phyloP scores from a whole-genome alignment of 1,140 invertebrate genomes.

The Vanessa tameamea region DNA sequence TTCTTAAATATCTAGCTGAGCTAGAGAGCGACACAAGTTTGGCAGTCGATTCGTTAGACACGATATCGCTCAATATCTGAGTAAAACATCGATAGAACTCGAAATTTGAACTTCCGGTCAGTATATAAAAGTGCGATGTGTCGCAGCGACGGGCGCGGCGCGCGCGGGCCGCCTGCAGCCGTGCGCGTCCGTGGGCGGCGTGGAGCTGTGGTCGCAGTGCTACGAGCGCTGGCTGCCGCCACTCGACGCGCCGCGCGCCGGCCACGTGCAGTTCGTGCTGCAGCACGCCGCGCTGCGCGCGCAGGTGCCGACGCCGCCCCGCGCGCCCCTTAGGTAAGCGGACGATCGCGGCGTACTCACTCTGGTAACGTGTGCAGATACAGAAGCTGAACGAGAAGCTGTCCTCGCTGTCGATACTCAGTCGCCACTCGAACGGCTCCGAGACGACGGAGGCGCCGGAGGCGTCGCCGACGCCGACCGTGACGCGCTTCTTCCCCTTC shows the following conservation, averaged over 20 bases:
- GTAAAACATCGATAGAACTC: too few relatives aligned
- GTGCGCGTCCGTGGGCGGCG: constrained; percentile 78
- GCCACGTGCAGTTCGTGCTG: constrained; percentile 73
- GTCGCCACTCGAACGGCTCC: constrained; percentile 54
- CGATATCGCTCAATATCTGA: too few relatives aligned
- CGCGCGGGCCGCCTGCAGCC: constrained; percentile 72
- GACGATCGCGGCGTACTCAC: too few relatives aligned
- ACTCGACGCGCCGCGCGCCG: constrained; percentile 90
- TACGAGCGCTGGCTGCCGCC: constrained; percentile 93
- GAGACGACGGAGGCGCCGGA: constrained; percentile 3
- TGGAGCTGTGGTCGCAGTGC: constrained; percentile 93
- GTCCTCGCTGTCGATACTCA: constrained; percentile 63
- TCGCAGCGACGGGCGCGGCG: background rate
- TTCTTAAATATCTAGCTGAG: too few relatives aligned
- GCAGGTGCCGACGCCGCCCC: constrained; percentile 41
- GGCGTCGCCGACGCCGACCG: constrained; percentile 37
- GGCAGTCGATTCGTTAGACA: too few relatives aligned
- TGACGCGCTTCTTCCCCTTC: constrained; percentile 75
- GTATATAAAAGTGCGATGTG: too few relatives aligned
- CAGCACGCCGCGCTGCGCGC: constrained; percentile 53
- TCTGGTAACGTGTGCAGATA: constrained; percentile 46
- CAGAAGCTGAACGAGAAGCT: constrained; percentile 63
- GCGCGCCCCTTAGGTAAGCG: too few relatives aligned
- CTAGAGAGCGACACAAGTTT: too few relatives aligned
- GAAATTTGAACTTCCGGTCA: too few relatives aligned